phyloP scores from a whole-genome alignment of 2,113 vertebrate genomes.

The Menidia beryllina region DNA sequence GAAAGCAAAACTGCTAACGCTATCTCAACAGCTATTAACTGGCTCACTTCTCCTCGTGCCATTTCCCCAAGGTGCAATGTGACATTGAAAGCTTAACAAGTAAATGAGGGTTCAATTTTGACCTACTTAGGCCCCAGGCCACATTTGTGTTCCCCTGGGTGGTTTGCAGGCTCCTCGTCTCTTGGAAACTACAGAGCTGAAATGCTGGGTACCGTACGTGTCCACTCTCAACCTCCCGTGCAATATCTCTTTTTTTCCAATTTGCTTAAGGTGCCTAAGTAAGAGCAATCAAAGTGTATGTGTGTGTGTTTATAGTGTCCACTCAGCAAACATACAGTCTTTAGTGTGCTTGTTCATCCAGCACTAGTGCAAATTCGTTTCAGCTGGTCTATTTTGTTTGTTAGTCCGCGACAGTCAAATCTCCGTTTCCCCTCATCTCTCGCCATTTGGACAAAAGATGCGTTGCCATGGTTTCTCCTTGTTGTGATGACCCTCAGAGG shows the following conservation, averaged over 20 bases:
- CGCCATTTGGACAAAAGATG: slow-evolving; percentile 64
- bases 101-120: slow-evolving; percentile 65
- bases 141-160: slow-evolving; percentile 51
- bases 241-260: slow-evolving; percentile 42
- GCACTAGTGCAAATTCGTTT: slow-evolving; percentile 83
- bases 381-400: slow-evolving; percentile 75
- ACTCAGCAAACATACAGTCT: slow-evolving; percentile 72
- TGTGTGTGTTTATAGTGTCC: slow-evolving; percentile 69
- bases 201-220: slow-evolving; percentile 55
- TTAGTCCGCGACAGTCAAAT: slow-evolving; percentile 55
- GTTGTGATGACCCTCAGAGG: slow-evolving; percentile 72
- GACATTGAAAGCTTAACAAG: slow-evolving; percentile 75
- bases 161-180: slow-evolving; percentile 48
- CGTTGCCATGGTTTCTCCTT: slow-evolving; percentile 78
- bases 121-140: slow-evolving; percentile 67
- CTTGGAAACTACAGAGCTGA: slow-evolving; percentile 56
- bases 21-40: slow-evolving; percentile 67
- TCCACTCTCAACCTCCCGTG: slow-evolving; percentile 47
- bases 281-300: slow-evolving; percentile 62
- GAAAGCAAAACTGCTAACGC: slow-evolving; percentile 52
- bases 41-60: slow-evolving; percentile 58
- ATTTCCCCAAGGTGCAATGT: slow-evolving; percentile 74
- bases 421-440: slow-evolving; percentile 55
- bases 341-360: slow-evolving; percentile 78
- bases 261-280: slow-evolving; percentile 79